Percentiles rank a stretch among this genome's conserved stretches.
Evolutionary conservation across 2,888 invertebrate genomes (phyloP).

Genomic region (Ptychoptera contaminata): DNA sequence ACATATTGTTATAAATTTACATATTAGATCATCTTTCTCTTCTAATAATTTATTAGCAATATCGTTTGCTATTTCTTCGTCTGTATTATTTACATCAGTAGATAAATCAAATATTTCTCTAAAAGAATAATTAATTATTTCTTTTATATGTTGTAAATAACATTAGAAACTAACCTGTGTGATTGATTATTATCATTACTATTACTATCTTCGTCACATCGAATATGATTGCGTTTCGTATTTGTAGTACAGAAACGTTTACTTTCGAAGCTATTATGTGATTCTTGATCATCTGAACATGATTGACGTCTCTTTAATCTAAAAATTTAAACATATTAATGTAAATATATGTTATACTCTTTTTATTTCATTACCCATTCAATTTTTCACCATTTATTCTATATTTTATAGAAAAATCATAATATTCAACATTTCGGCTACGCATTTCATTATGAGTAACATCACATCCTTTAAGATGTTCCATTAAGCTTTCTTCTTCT

Average conservation of each 20-base stretch:
- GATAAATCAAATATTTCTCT: constrained; percentile 39
- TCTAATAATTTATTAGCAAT: constrained; percentile 59
- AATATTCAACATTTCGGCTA: constrained; percentile 57
- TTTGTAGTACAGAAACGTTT: too few species aligned
- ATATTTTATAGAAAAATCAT: constrained; percentile 51
- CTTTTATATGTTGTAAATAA: background rate
- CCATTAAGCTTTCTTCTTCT: constrained; percentile 67
- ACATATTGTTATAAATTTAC: constrained; percentile 33
- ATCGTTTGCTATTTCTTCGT: constrained; percentile 48
- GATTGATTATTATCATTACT: constrained; percentile 25
- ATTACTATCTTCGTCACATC: constrained; percentile 31
- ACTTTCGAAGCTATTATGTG: background rate
- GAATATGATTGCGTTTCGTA: constrained; percentile 21
- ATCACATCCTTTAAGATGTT: constrained; percentile 62
- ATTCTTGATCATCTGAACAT: constrained; percentile 13
- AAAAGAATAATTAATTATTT: constrained; percentile 16
- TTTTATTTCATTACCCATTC: constrained; percentile 5
- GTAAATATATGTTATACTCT: constrained; percentile 6
- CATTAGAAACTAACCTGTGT: background rate
- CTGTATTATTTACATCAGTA: constrained; percentile 34
- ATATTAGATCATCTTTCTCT: constrained; percentile 54
- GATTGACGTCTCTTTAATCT: constrained; percentile 25
- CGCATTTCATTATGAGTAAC: constrained; percentile 47
- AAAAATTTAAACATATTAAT: background rate
- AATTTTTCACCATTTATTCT: constrained; percentile 37